Evolutionary conservation across 2,888 invertebrate species (phyloP).

Genomic region (Boloria selene): DNA sequence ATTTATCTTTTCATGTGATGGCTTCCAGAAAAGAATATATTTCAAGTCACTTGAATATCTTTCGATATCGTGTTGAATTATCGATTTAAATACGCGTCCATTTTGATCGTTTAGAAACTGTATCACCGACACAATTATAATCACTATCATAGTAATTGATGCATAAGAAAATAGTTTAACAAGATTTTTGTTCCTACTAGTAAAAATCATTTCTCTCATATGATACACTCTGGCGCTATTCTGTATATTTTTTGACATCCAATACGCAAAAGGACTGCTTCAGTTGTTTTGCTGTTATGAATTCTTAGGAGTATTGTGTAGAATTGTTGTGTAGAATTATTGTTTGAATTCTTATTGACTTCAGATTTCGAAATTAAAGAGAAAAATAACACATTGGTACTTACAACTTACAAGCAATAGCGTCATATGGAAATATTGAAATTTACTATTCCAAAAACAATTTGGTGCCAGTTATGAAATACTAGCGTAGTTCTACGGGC

Average conservation of each 20-base stretch:
- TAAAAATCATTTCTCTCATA: slow-evolving; percentile 57
- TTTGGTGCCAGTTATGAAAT: slow-evolving; percentile 35
- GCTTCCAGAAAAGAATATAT: slow-evolving; percentile 67
- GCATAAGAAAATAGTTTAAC: slow-evolving; percentile 48
- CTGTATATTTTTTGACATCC: slow-evolving; percentile 32
- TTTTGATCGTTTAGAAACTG: slow-evolving; percentile 43
- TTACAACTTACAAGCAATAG: slow-evolving; percentile 3
- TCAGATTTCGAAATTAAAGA: slow-evolving; percentile 10
- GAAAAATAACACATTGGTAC: slow-evolving; percentile 1
- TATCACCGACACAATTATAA: slow-evolving; percentile 52
- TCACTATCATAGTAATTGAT: slow-evolving; percentile 42
- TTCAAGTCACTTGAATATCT: slow-evolving; percentile 65
- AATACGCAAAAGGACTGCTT: neutral
- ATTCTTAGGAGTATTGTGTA: neutral
- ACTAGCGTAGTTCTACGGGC: slow-evolving; percentile 34
- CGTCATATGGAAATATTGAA: slow-evolving; percentile 17
- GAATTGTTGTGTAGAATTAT: neutral
- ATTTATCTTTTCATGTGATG: slow-evolving; percentile 40
- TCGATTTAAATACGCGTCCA: slow-evolving; percentile 2
- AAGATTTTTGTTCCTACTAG: slow-evolving; percentile 47
- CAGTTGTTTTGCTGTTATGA: slow-evolving; percentile 3
- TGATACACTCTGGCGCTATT: slow-evolving; percentile 47
- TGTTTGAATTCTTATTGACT: slow-evolving; percentile 5
- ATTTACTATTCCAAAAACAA: slow-evolving; percentile 18
- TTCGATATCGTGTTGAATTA: neutral